Base-by-base conservation (phyloP, 2,113 vertebrate genomes). In the Notechis scutatus region DNA sequence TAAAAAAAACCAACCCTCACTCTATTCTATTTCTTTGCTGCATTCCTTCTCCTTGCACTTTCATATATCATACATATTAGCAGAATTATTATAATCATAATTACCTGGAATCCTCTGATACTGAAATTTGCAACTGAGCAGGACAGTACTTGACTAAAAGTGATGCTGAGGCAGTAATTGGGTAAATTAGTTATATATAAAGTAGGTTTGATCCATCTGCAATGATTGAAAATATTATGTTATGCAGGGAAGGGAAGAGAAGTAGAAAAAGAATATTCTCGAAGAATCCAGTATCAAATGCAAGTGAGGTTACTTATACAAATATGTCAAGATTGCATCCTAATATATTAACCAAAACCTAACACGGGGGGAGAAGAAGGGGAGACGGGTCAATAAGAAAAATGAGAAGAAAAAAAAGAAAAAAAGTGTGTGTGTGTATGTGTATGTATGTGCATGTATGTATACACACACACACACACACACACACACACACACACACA, bases 71-170 rank as follows among this genome's bases (percentile, higher is more conserved):
- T 89, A 42, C 52, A 89, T 29, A 86, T 50, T 93, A 64, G 7
- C 15, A 42, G 90, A 24, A 61, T 86, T 86, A 89, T 42, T 39
- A 39, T 29, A 39, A 61, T 90, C 7, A 64, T 89, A 26, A 86
- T 61, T 93, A 93, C 92, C 92, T 93, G 92, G 88, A 90, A 90
- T 93, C 88, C 92, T 93, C 88, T 90, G 88, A 5, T 86, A 90
- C 45, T 93, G 74, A 93, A 85, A 90, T 86, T 47, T 52, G 45
- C 88, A 90, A 26, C 12, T 26, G n/a, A 90, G 86, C 55, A 39
- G 59, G 52, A 26, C 47, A 89, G 56, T 86, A 26, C n/a, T n/a
- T 61, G 88, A 54, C 26, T 52, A 61, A 59, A 90, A 57, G 26
- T 29, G 57, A 90, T 34, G 52, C 21, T 87, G 4, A 21, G 52